Conservation (phyloP, 2,113 vertebrate species). For the Phaethornis superciliosus region DNA sequence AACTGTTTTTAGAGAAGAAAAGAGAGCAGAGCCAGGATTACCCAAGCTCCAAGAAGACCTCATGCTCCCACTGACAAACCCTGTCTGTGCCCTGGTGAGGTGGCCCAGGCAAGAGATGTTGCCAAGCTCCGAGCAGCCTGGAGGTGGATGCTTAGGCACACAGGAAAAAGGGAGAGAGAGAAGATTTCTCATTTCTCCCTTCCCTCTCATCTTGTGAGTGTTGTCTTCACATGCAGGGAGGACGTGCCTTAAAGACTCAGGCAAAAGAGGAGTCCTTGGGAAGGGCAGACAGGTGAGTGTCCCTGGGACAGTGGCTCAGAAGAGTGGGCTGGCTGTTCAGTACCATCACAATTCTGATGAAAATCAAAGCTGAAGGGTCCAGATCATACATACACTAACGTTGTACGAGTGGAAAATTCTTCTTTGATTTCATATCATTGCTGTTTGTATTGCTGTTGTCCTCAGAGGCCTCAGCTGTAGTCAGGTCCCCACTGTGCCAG, state of each 20-base stretch:
- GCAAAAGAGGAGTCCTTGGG: neutral
- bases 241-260: neutral
- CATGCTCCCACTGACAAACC: neutral
- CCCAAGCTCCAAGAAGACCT: neutral
- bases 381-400: neutral
- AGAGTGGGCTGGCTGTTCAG: neutral
- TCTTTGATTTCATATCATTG: neutral
- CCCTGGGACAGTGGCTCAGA: fast-evolving
- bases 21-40: neutral
- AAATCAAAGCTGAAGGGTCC: neutral
- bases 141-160: neutral
- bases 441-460: neutral
- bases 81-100: neutral
- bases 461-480: neutral
- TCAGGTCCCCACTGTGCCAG: neutral
- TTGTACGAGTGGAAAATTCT: fast-evolving
- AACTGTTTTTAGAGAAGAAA: neutral
- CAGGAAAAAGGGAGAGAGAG: too few species aligned
- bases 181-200: neutral
- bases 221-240: neutral
- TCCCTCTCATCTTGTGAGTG: neutral
- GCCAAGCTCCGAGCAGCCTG: fast-evolving
- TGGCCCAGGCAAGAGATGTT: neutral
- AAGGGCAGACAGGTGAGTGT: neutral
- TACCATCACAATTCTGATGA: neutral